A percentile compares a stretch with the other conserved stretches of the same genome.
Evolutionary conservation across 2,113 vertebrate genomes (phyloP).

Genomic region (Elachura formosa): DNA sequence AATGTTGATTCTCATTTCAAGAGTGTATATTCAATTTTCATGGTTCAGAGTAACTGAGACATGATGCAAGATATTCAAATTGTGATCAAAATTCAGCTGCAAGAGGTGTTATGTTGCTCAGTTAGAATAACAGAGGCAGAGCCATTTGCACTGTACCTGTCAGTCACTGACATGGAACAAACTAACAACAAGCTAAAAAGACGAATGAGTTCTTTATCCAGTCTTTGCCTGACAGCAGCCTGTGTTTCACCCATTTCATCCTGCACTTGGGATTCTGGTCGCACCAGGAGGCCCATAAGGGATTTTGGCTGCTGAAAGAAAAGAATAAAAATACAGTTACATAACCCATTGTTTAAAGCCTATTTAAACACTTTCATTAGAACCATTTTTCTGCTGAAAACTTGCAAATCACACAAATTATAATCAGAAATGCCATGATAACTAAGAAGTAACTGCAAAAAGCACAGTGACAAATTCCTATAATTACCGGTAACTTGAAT

Average conservation of each 20-base stretch:
- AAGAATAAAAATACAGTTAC: conserved; percentile 5
- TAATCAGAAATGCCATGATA: not conserved
- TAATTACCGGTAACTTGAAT: not conserved
- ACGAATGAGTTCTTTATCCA: conserved; percentile 84
- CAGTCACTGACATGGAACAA: conserved; percentile 68
- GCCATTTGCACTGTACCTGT: conserved; percentile 77
- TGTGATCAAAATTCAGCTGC: not conserved
- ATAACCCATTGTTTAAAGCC: not conserved
- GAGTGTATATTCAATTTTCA: not conserved
- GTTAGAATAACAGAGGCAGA: not conserved
- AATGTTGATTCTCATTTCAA: not conserved
- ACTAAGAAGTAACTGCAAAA: not conserved
- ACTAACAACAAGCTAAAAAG: conserved; percentile 83
- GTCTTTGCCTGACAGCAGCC: conserved; percentile 78
- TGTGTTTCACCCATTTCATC: conserved; percentile 72
- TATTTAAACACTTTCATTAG: not conserved
- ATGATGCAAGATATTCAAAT: not conserved
- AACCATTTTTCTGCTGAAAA: not conserved
- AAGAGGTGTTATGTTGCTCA: not conserved
- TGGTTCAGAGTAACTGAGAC: not conserved
- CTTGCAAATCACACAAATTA: not conserved
- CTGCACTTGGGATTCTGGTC: conserved; percentile 66
- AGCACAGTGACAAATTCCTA: not conserved
- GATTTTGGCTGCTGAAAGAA: conserved; percentile 76
- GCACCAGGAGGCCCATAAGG: conserved; percentile 80